Evolutionary conservation across 2,113 vertebrate genomes (phyloP), one percentile per base, ranked within the genome.

Genomic region (Percopsis transmontana): DNA sequence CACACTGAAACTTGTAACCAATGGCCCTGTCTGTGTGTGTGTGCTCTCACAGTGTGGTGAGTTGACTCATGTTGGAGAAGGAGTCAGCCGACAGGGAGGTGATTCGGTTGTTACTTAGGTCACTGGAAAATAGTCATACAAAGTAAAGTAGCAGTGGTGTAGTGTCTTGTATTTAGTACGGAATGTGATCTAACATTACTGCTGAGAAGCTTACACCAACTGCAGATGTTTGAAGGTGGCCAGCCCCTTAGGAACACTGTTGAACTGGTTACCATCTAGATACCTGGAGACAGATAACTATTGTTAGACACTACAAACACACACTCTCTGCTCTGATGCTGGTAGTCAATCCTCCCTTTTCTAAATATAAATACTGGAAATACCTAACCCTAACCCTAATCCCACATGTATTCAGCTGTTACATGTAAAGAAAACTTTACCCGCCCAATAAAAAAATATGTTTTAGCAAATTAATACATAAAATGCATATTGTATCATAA

Each of bases 61-160:
- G 96, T 78, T 99, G 96, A 85, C 94, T 98, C 97, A 98, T 99
- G 88, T 98, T 99, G 86, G 91, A 94, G 85, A 99, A 98, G 70
- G 96, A 97, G 6, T 95, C 94, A 10, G 98, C 95, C 55, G 94
- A 94, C 76, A 99, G 84, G 50, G 93, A 95, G 75, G 91, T 95
- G 92, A 99, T 99, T 89, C 93, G 95, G 90, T 99, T 99, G 92
- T 99, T 99, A 88, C 97, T 99, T 85, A 99, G 88, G 68, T 99
- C 97, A 0, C 97, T 99, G 92, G 58, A 90, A 91, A 76, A 23
- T 8, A 20, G 77, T 79, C 58, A 41, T 18, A 56, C 5, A 0
- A 47, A 16, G 6, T 10, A 14, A 9, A 14, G 10, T 12, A 47
- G 13, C 44, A 2, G 44, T 47, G 44, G 16, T 13, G 15, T 5